phyloP scores from a whole-genome alignment of 2,888 invertebrate genomes.

The Hedya salicella region DNA sequence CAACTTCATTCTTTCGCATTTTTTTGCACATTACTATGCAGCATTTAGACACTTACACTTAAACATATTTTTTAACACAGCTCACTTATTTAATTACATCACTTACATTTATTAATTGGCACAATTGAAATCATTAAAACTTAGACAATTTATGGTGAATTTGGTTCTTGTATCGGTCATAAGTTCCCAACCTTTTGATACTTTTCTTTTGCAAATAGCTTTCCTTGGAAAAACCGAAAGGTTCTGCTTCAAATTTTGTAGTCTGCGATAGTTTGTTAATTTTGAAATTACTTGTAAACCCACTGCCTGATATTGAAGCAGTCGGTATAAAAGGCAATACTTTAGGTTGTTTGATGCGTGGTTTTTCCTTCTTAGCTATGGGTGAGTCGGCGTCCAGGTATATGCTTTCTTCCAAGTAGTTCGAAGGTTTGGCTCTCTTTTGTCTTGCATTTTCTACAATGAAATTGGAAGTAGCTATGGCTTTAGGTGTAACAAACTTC shows the following conservation, averaged over 20 bases:
- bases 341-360: conserved; percentile 62
- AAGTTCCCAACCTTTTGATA: conserved; percentile 68
- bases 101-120: too few species aligned
- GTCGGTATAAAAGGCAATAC: conserved; percentile 74
- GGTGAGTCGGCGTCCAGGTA: conserved; percentile 62
- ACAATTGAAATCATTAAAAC: conserved; percentile 58
- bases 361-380: conserved; percentile 55
- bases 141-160: conserved; percentile 71
- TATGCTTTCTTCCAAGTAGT: conserved; percentile 76
- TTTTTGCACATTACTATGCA: background rate
- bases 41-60: background rate
- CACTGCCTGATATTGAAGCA: conserved; percentile 67
- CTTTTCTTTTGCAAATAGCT: conserved; percentile 64
- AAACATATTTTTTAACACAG: background rate
- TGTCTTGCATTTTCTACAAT: conserved; percentile 63
- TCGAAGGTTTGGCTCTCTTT: conserved; percentile 71
- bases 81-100: background rate
- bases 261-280: conserved; percentile 68
- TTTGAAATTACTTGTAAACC: conserved; percentile 76
- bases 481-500: conserved; percentile 53
- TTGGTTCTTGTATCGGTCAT: conserved; percentile 69
- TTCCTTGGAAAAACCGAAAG: conserved; percentile 66
- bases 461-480: conserved; percentile 70
- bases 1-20: too few species aligned
- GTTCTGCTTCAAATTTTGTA: conserved; percentile 68